Evolutionary conservation across 2,797 vertebrate species (phyloP), one percentile per base, ranked within the genome.

Genomic region (Catostomus latipinnis): DNA sequence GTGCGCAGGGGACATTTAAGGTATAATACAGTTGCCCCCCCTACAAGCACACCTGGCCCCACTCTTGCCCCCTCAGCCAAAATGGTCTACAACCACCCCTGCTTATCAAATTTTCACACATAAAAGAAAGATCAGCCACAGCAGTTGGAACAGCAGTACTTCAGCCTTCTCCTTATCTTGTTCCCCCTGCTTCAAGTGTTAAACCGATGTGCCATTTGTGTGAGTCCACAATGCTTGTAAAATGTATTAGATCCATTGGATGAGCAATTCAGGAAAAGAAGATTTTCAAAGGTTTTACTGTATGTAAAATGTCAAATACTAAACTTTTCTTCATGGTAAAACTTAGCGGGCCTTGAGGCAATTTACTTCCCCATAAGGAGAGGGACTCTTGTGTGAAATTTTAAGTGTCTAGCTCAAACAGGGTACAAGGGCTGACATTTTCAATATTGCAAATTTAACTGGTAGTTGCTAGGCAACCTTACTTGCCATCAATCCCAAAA

Each of bases 391-490:
- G 3, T 68, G 56, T 70, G 49, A 34, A 71, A 16, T 53, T 60
- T 53, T 60, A 52, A 63, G 69, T 71, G 14, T 72, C 61, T 7
- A 62, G 49, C 34, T 34, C 34, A 34, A 34, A 34, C 9, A 49
- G 52, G 54, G 14, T 58, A 79, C 60, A 22, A 18, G 46, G 45
- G 13, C 60, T 66, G 60, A 49, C 66, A 52, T 79, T 79, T 49
- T 72, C 69, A 79, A 72, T 72, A 66, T 66, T 72, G 61, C 60
- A 79, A 9, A 72, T 57, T 72, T 66, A 65, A 65, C 43, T 8
- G 54, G 69, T 66, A 79, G 77, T 79, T 79, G 45, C 77, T 79
- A 58, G 60, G 77, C 77, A 79, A 79, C 77, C 61, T 72, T 73
- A 72, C 53, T 66, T 79, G 43, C 50, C 34, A 57, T 79, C 45